Evolutionary conservation across 2,888 invertebrate species (phyloP).

Genomic region (Deilephila porcellus): DNA sequence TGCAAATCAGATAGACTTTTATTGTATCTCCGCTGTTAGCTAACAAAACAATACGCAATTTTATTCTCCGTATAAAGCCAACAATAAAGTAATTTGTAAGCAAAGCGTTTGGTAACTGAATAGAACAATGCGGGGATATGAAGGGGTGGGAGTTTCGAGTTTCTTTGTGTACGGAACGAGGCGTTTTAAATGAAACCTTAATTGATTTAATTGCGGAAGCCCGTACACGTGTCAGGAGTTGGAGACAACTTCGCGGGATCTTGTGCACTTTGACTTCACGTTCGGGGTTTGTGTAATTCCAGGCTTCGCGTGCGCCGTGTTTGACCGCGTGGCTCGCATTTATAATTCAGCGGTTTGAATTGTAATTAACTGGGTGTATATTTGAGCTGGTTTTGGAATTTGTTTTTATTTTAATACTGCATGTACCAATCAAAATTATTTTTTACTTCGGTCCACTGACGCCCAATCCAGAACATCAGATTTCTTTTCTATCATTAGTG

Average conservation of each 20-base stretch:
- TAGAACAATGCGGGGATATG: constrained; percentile 15
- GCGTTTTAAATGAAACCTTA: constrained; percentile 13
- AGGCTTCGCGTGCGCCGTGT: not conserved
- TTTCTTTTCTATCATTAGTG: too few relatives aligned
- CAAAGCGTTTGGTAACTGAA: constrained; percentile 21
- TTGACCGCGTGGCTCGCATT: not conserved
- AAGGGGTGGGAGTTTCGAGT: not conserved
- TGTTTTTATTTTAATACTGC: too few relatives aligned
- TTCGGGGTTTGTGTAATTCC: constrained; percentile 8
- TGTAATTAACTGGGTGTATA: not conserved
- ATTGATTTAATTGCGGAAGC: constrained; percentile 17
- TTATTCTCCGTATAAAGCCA: constrained; percentile 16
- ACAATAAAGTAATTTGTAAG: constrained; percentile 25
- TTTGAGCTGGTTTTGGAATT: too few relatives aligned
- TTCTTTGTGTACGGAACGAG: not conserved
- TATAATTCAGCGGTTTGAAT: not conserved
- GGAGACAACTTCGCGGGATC: not conserved
- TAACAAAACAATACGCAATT: constrained; percentile 16
- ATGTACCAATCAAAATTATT: too few relatives aligned
- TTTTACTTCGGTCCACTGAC: too few relatives aligned
- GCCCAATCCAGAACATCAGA: too few relatives aligned
- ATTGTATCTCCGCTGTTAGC: constrained; percentile 17
- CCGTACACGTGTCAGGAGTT: not conserved
- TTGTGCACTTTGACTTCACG: constrained; percentile 15
- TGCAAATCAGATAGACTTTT: constrained; percentile 17